Evolutionary conservation across 2,113 vertebrate species (phyloP).

Genomic region (Patagioenas fasciata): DNA sequence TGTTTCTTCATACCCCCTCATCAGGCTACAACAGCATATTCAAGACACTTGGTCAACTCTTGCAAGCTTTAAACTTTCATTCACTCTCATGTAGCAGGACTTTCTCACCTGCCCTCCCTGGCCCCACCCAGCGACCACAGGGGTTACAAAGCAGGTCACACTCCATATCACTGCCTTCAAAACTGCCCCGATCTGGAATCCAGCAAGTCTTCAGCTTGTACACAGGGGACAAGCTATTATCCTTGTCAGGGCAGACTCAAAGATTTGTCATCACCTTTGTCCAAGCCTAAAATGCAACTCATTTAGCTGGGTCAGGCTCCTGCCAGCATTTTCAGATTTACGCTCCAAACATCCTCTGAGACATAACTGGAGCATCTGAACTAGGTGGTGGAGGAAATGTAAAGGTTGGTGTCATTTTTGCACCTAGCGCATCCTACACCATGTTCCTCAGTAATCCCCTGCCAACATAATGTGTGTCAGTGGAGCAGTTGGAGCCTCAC

Average conservation of each 20-base stretch:
- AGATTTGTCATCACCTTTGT: not conserved
- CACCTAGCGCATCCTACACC: not conserved
- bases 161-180: not conserved
- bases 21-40: not conserved
- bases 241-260: not conserved
- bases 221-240: not conserved
- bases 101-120: not conserved
- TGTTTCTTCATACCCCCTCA: not conserved
- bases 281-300: not conserved
- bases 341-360: not conserved
- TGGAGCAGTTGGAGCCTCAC: slow-evolving; percentile 28
- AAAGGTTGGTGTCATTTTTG: slow-evolving; percentile 32
- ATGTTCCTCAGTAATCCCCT: not conserved
- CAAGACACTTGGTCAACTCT: not conserved
- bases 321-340: not conserved
- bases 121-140: not conserved
- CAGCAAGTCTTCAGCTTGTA: not conserved
- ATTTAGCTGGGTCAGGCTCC: not conserved
- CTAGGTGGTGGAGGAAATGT: not conserved
- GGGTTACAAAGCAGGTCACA: not conserved
- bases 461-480: slow-evolving; percentile 3
- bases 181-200: not conserved
- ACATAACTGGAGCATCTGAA: slow-evolving; percentile 20
- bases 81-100: rapidly evolving
- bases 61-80: not conserved